Evolutionary conservation across 1,140 invertebrate genomes (phyloP).

Genomic region (Ganaspis sp.): DNA sequence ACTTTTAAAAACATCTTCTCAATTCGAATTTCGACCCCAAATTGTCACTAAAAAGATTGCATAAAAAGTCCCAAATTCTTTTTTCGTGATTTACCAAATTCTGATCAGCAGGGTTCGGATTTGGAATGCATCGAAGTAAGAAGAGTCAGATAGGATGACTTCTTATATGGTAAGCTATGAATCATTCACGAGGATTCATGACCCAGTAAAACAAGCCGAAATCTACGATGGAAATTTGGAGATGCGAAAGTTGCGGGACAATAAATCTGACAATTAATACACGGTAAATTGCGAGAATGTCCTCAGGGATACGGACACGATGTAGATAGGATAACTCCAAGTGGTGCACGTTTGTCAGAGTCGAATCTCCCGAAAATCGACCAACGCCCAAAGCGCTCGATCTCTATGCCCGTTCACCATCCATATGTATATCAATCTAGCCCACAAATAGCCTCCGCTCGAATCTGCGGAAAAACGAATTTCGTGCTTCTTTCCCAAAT

Average conservation of each 20-base stretch:
- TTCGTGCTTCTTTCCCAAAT: constrained; percentile 12
- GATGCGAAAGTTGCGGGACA: constrained; percentile 27
- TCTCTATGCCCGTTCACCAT: constrained; percentile 56
- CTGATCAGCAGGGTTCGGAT: too few relatives aligned
- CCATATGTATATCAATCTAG: constrained; percentile 42
- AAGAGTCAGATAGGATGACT: too few relatives aligned
- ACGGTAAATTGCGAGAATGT: constrained; percentile 50
- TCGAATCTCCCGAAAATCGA: constrained; percentile 28
- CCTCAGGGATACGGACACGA: constrained; percentile 24
- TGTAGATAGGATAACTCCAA: constrained; percentile 32
- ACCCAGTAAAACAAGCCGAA: constrained; percentile 3
- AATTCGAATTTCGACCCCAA: too few relatives aligned
- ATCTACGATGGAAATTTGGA: constrained; percentile 22
- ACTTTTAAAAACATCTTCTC: too few relatives aligned
- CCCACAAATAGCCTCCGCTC: background rate
- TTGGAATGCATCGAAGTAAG: too few relatives aligned
- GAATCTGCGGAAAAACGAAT: constrained; percentile 22
- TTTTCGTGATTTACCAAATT: too few relatives aligned
- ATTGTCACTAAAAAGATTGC: too few relatives aligned
- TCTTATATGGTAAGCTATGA: background rate
- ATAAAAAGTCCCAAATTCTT: too few relatives aligned
- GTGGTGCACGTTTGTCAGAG: constrained; percentile 45
- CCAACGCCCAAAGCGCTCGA: constrained; percentile 31
- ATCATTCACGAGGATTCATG: constrained; percentile 12
- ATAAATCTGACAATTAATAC: constrained; percentile 59